A percentile compares a stretch with the other conserved stretches of the same genome.
phyloP scores from a whole-genome alignment of 2,797 vertebrate species.

The Pantherophis alleghaniensis region DNA sequence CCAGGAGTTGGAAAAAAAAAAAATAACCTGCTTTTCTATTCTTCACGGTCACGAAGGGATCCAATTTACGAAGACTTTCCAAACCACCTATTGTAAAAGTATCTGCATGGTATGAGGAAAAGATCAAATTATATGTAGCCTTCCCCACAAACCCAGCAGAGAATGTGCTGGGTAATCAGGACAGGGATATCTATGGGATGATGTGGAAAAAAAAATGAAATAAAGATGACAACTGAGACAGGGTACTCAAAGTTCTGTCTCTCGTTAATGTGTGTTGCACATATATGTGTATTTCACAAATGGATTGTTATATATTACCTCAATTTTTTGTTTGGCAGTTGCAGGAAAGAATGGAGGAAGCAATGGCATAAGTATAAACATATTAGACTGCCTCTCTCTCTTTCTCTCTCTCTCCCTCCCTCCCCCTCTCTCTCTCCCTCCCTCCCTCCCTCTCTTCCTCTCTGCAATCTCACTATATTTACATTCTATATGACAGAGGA shows the following conservation, averaged over 20 bases:
- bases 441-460: neutral
- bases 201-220: neutral
- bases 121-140: neutral
- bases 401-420: accelerated
- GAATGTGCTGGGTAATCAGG: neutral
- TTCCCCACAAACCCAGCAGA: neutral
- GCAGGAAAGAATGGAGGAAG: neutral
- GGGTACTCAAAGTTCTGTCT: neutral
- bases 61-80: neutral
- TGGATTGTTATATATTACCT: neutral
- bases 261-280: neutral
- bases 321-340: neutral
- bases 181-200: neutral
- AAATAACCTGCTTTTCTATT: neutral
- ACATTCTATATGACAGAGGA: neutral
- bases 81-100: neutral
- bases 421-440: no score
- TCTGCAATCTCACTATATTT: neutral
- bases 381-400: neutral
- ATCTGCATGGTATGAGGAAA: neutral
- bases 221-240: neutral
- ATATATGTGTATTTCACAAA: neutral
- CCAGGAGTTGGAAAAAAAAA: neutral
- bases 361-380: neutral
- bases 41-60: neutral